Conservation (phyloP, 2,113 vertebrate species). For the Ptyas mucosa region DNA sequence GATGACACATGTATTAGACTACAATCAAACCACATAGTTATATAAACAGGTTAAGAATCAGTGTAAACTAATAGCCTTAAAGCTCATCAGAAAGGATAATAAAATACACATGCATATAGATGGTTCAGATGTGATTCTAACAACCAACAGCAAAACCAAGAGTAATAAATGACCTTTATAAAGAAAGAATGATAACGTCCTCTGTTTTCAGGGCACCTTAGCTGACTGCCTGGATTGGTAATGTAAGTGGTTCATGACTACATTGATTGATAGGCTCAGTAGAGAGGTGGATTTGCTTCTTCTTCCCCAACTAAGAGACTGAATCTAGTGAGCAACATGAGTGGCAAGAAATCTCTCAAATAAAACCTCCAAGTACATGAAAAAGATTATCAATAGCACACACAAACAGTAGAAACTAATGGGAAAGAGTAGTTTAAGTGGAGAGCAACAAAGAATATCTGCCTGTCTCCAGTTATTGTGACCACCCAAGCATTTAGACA, state of each 20-base stretch:
- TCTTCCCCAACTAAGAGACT: background rate
- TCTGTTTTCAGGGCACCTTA: background rate
- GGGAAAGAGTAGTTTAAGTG: background rate
- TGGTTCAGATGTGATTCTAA: background rate
- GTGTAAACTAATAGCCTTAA: background rate
- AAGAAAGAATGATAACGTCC: background rate
- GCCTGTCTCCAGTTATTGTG: background rate
- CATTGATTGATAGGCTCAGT: background rate
- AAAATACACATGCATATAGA: background rate
- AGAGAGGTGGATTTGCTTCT: background rate
- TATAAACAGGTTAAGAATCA: background rate
- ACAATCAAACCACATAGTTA: background rate
- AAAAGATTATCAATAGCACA: background rate
- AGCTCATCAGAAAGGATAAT: background rate
- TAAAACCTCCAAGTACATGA: background rate
- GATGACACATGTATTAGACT: background rate
- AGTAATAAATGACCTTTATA: background rate
- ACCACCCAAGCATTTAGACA: background rate
- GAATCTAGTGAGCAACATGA: background rate
- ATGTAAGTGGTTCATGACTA: background rate
- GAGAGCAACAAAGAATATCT: background rate
- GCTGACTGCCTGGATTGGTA: background rate
- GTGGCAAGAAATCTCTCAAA: background rate
- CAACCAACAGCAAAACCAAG: background rate
- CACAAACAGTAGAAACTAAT: background rate